These are phyloP conservation scores for Rhagonycha fulva DNA, from an alignment of 2,888 invertebrate genomes.

Conservation along the genomic window DNA sequence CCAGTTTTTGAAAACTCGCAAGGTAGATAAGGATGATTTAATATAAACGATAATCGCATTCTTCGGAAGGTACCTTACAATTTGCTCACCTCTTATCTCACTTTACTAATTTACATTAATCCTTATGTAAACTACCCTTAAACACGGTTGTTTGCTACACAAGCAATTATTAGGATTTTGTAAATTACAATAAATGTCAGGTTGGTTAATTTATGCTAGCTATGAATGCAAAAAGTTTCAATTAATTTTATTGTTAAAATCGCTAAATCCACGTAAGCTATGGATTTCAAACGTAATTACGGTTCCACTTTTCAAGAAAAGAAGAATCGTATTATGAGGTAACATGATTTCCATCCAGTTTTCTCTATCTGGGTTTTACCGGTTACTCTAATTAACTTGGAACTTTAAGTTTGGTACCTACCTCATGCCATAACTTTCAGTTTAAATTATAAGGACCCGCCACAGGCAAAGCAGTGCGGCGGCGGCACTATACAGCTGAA, in stretches of 20 bases:
- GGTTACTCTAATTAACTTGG: neutral
- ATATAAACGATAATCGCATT: neutral
- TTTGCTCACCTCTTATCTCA: neutral
- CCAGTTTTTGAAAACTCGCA: neutral
- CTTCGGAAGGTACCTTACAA: neutral
- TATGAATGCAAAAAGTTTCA: neutral
- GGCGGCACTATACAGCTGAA: too few relatives aligned
- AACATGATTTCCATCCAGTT: neutral
- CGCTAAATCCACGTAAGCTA: neutral
- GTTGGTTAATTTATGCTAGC: neutral
- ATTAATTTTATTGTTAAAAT: neutral
- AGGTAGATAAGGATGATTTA: neutral
- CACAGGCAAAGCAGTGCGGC: too few relatives aligned
- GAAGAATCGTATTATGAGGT: neutral
- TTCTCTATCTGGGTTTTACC: neutral
- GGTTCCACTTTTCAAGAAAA: neutral
- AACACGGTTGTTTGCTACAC: neutral
- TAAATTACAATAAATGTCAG: neutral
- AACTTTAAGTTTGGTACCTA: neutral
- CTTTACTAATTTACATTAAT: neutral
- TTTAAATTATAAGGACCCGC: neutral
- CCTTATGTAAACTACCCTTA: neutral
- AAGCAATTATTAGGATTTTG: neutral
- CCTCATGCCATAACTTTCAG: neutral
- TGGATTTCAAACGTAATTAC: neutral